Base-by-base conservation (phyloP, 2,888 invertebrate species). In the Drosophila nigricruria region DNA sequence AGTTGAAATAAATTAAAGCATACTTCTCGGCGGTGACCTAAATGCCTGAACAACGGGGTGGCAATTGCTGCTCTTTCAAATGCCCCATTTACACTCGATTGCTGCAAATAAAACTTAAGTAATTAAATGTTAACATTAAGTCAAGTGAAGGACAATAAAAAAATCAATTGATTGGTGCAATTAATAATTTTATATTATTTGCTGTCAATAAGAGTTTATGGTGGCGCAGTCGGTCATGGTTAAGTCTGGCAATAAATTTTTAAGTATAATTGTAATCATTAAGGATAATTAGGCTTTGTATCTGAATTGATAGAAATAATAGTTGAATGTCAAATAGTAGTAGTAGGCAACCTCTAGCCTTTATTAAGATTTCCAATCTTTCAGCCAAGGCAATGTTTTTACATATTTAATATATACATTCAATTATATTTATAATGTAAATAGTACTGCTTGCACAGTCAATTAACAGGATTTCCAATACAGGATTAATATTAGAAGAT, bases 11-110 rank as follows among this genome's bases (percentile, higher is more conserved):
- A 73, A 73, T 68, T 82, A 77, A 72, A 70, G 84, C 90, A 84
- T 90, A 84, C 90, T 84, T 81, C 82, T 65, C 49, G 84, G 84
- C 87, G 83, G 76, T 79, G 87, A 71, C 83, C 88, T 73, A 88
- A 89, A 84, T 71, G 58, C 57, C 23, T 5, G 8, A 25, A 4
- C 38, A 62, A 56, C 73, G 81, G 81, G 84, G 84, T 81, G 82
- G 75, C 85, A 69, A 81, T 81, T 69, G 70, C 32, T 14, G 43
- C 20, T 53, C 14, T 23, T 38, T 16, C 58, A 34, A 30, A 61
- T 25, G 43, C 27, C 50, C 63, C 58, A 56, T 72, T 64, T 40
- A 58, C 52, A 68, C 50, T 10, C n/a, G 10, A 23, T 10, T 50
- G 40, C 58, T 38, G 30, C 45, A 57, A n/a, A 57, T 12, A 25